Evolutionary conservation across 2,888 invertebrate genomes (phyloP), one percentile per base, ranked within the genome.

Genomic region (Ophion obscuratus): DNA sequence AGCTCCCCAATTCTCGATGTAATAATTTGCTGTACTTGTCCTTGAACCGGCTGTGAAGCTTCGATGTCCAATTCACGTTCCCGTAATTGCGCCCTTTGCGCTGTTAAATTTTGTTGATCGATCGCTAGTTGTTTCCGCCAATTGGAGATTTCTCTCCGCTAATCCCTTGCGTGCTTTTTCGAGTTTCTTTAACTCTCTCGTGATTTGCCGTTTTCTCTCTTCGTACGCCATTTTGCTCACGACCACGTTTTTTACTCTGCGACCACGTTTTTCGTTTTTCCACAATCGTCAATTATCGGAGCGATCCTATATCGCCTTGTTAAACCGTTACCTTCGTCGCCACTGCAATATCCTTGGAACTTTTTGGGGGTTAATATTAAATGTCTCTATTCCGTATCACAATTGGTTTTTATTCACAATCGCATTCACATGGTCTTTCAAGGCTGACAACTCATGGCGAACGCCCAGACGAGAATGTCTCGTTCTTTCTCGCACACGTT

Each of bases 1-100:
- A 85, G 31, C 9, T 81, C 53, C 24, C 74, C 78, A 47, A 78
- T 84, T 14, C 40, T 61, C 17, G 67, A 36, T 20, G 80, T 67
- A 5, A 80, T 4, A 7, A 73, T 67, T 9, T 67, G 73, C 9
- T 47, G 11, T 3, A 67, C 24, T 24, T 67, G 73, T 1, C 36
- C 27, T 36, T 31, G 73, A 24, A 36, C 10, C 10, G 44, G 24
- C 7, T 17, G 17, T 6, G 70, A 44, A 10, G 44, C 14, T 1
- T 6, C 40, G 2, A 66, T 2, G 17, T 31, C 17, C 40, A 31
- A 5, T 47, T 61, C 74, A 7, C 74, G 74, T 20, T 75, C 68
- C 9, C 31, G 10, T 5, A 75, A 31, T 36, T 67, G 67, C 7
- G 74, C 74, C 27, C 17, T 44, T 68, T 74, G 67, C 20, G 66